These are phyloP conservation scores for Anagyrus pseudococci DNA, from an alignment of 2,888 invertebrate genomes.

Conservation along the genomic window DNA sequence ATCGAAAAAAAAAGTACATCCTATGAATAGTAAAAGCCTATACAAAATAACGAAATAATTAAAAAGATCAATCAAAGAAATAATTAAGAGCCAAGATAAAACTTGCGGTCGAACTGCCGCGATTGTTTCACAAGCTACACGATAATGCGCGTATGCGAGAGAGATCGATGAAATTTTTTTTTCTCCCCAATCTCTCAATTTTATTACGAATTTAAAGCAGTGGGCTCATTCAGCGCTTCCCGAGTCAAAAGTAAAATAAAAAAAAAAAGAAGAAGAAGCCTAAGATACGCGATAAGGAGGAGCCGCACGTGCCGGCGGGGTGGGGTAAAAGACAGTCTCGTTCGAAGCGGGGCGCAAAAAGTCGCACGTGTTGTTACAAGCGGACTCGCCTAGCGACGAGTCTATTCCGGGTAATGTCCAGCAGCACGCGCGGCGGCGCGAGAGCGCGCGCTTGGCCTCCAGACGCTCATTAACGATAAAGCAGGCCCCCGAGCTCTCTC, in stretches of 20 bases:
- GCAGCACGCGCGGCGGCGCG: background rate
- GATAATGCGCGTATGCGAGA: too few species aligned
- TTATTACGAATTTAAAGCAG: background rate
- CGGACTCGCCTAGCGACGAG: background rate
- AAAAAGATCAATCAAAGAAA: too few species aligned
- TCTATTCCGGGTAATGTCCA: background rate
- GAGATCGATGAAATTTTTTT: background rate
- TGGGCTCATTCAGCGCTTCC: background rate
- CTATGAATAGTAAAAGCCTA: too few species aligned
- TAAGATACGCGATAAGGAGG: background rate
- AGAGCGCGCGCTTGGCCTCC: conserved; percentile 11
- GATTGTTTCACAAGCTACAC: too few species aligned
- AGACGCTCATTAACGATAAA: conserved; percentile 16
- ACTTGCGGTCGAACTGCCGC: too few species aligned
- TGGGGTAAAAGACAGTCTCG: too few species aligned
- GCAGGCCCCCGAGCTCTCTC: background rate
- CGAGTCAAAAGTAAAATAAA: background rate
- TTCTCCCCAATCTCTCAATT: background rate
- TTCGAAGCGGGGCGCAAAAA: conserved; percentile 8
- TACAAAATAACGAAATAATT: too few species aligned
- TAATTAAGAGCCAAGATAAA: too few species aligned
- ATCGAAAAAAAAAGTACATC: too few species aligned
- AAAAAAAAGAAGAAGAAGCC: background rate
- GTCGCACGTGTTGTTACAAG: conserved; percentile 18
- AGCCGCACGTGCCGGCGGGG: background rate